Conservation (phyloP, 2,113 vertebrate genomes). For the Bos javanicus region DNA sequence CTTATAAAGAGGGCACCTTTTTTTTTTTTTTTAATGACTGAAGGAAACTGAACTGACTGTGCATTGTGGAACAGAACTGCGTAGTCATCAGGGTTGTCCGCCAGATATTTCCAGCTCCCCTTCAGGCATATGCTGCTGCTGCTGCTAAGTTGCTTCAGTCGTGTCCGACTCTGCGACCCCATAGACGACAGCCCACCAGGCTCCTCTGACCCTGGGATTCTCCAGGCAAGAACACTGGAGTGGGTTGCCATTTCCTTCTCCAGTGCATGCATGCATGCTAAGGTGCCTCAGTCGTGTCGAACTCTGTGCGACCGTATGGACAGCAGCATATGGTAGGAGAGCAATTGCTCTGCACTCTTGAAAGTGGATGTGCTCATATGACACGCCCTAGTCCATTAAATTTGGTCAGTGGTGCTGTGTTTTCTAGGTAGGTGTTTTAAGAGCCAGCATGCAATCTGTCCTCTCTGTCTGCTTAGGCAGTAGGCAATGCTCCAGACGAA, state of each 20-base stretch:
- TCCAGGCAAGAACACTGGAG: neutral
- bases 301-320: neutral
- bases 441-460: neutral
- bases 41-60: neutral
- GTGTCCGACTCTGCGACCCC: accelerated
- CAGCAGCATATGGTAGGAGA: neutral
- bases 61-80: neutral
- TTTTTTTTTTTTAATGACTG: neutral
- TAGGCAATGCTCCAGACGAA: neutral
- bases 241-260: neutral
- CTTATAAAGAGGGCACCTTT: neutral
- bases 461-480: neutral
- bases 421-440: neutral
- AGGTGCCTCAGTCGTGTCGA: accelerated
- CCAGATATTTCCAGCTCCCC: neutral
- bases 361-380: neutral
- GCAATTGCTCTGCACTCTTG: neutral
- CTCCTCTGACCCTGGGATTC: neutral
- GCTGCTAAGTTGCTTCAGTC: accelerated
- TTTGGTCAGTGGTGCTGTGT: neutral
- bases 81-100: neutral
- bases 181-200: neutral
- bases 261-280: neutral
- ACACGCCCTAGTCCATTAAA: neutral
- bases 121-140: neutral